Base-by-base conservation (phyloP, 2,113 vertebrate genomes). In the Colossoma macropomum region DNA sequence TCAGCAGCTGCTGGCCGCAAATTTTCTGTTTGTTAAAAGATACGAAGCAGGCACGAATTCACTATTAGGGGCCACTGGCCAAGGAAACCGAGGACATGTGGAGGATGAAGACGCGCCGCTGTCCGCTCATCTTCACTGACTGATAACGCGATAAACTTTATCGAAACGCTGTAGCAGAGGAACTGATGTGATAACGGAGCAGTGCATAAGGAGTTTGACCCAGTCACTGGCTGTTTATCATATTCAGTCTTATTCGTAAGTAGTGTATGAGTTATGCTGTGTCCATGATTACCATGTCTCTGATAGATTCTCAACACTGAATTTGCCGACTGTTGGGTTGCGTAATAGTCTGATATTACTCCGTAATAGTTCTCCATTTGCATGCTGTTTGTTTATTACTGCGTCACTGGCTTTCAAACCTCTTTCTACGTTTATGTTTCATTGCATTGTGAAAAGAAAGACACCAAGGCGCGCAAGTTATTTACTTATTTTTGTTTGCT, bases 1-100 rank as follows among this genome's bases (percentile, higher is more conserved):
- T 92, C 89, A 85, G 82, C 92, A 90, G 93, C 92, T 92, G 93
- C 88, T 88, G 80, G 88, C 76, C 68, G 85, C 82, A 77, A 88
- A 90, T 89, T 87, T 86, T 78, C 52, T 45, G 59, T 25, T 59
- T 62, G 27, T 62, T 69, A 34, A 69, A 45, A 71, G 10, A n/a
- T 84, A 79, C 50, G 50, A 86, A 80, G 34, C 19, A 77, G 87
- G 75, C 65, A 86, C 79, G 79, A 89, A 90, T 89, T 88, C 87
- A 76, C 59, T 32, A 50, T 19, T 48, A 60, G 83, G 32, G 69
- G 9, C 21, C 38, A 32, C 34, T 70, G 23, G 66, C 32, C 45
- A 69, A 25, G 66, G 52, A 71, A 41, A 71, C 66, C 32, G 68
- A 54, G 15, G 56, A 19, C 25, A 23, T 13, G 19, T 8, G 32